These are phyloP conservation scores for Actenoides lindsayi DNA, from an alignment of 2,113 vertebrate species.

Conservation along the genomic window DNA sequence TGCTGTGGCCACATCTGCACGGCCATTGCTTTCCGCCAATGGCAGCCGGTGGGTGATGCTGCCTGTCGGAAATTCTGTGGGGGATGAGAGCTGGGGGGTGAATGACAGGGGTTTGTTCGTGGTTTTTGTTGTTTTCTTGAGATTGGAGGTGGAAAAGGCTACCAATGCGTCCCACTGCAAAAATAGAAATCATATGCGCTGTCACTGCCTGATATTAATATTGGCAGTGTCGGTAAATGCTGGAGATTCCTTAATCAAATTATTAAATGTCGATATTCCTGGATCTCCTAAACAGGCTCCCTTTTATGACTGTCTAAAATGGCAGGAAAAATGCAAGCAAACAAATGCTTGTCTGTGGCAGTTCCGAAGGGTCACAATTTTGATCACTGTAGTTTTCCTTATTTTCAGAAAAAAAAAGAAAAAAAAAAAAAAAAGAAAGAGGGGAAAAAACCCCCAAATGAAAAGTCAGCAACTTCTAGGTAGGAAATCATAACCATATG, in stretches of 20 bases:
- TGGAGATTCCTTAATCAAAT: not conserved
- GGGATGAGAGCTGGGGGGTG: not conserved
- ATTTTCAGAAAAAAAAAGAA: not conserved
- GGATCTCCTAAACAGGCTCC: not conserved
- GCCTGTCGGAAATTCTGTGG: not conserved
- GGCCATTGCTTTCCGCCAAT: not conserved
- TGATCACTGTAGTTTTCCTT: not conserved
- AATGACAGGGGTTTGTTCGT: rapidly evolving
- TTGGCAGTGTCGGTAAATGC: not conserved
- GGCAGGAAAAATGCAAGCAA: not conserved
- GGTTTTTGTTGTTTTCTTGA: not conserved
- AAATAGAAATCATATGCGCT: not conserved
- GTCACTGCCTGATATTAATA: not conserved
- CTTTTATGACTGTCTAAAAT: not conserved
- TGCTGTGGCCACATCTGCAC: not conserved
- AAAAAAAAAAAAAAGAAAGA: not conserved
- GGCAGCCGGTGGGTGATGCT: not conserved
- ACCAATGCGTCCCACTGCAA: not conserved
- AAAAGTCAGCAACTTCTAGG: not conserved
- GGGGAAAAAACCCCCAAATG: not conserved
- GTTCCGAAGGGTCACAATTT: not conserved
- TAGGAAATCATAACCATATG: not conserved
- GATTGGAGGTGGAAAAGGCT: not conserved
- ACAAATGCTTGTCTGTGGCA: not conserved
- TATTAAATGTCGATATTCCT: not conserved